These are phyloP conservation scores for Carpatolechia fugitivella DNA, from an alignment of 2,888 invertebrate species.

Conservation along the genomic window DNA sequence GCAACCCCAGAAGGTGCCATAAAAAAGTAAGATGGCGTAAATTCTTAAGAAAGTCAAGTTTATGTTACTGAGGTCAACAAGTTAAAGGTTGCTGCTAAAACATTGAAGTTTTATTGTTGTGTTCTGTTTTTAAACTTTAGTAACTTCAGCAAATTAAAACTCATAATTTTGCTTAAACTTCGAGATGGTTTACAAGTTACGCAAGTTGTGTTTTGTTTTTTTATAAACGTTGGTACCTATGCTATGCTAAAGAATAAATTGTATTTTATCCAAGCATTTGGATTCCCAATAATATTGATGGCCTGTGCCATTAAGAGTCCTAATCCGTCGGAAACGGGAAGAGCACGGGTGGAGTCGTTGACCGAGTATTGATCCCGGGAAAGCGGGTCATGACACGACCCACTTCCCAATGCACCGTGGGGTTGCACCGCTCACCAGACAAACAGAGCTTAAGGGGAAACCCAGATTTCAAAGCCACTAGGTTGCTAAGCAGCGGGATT, in stretches of 20 bases:
- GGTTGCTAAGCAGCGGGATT: not conserved
- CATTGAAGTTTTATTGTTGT: not conserved
- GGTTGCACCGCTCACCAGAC: conserved; percentile 45
- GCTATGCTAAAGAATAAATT: too few species aligned
- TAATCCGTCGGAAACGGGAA: conserved; percentile 25
- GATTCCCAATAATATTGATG: not conserved
- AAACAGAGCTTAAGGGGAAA: conserved; percentile 16
- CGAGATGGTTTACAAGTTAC: too few species aligned
- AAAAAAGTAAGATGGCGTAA: not conserved
- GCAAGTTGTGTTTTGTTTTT: too few species aligned
- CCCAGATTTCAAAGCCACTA: not conserved
- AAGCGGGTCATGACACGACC: conserved; percentile 76
- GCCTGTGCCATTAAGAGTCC: not conserved
- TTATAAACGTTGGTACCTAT: too few species aligned
- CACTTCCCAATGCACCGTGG: conserved; percentile 69
- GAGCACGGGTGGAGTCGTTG: conserved; percentile 69
- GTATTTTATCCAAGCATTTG: too few species aligned
- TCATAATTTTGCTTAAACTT: too few species aligned
- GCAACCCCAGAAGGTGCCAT: not conserved
- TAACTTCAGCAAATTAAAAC: too few species aligned
- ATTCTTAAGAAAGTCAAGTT: not conserved
- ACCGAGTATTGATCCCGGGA: conserved; percentile 75
- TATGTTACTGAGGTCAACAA: not conserved
- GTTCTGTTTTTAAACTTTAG: not conserved
- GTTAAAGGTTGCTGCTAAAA: not conserved